phyloP scores from a whole-genome alignment of 1,140 invertebrate genomes.

The Lysiphlebus fabarum region DNA sequence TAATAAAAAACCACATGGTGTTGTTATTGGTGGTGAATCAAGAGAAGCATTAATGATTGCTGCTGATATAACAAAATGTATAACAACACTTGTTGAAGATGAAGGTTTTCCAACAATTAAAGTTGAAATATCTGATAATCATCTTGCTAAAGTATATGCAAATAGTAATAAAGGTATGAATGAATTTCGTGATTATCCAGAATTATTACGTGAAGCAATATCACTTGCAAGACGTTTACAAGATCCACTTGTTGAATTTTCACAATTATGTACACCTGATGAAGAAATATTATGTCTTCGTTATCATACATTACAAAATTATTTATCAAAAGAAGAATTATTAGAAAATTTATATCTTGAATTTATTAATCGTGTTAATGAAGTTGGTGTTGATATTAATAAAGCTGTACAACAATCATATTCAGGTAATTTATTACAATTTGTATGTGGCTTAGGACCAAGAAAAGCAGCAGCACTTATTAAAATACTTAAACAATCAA shows the following conservation, averaged over 20 bases:
- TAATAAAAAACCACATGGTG: conserved; percentile 89
- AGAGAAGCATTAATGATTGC: conserved; percentile 81
- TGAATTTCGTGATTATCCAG: conserved; percentile 91
- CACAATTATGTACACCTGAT: conserved; percentile 90
- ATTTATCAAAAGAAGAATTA: conserved; percentile 80
- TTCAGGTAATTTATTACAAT: conserved; percentile 89
- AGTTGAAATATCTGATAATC: conserved; percentile 91
- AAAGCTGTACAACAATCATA: conserved; percentile 83
- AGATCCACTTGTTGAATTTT: conserved; percentile 95
- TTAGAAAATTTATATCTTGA: conserved; percentile 82
- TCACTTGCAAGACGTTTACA: conserved; percentile 89
- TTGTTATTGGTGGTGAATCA: conserved; percentile 88
- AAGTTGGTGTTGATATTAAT: conserved; percentile 99
- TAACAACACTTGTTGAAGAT: conserved; percentile 73
- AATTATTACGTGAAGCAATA: conserved; percentile 83
- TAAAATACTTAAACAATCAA: conserved; percentile 89
- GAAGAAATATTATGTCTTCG: conserved; percentile 94
- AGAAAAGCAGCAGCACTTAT: conserved; percentile 89
- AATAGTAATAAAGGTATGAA: conserved; percentile 83
- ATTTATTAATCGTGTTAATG: conserved; percentile 92
- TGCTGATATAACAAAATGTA: conserved; percentile 78
- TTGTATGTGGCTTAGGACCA: conserved; percentile 95
- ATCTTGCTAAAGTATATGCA: conserved; percentile 85
- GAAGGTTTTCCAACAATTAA: conserved; percentile 85
- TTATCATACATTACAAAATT: conserved; percentile 74